Evolutionary conservation across 1,140 invertebrate species (phyloP).

Genomic region (Ruditapes philippinarum): DNA sequence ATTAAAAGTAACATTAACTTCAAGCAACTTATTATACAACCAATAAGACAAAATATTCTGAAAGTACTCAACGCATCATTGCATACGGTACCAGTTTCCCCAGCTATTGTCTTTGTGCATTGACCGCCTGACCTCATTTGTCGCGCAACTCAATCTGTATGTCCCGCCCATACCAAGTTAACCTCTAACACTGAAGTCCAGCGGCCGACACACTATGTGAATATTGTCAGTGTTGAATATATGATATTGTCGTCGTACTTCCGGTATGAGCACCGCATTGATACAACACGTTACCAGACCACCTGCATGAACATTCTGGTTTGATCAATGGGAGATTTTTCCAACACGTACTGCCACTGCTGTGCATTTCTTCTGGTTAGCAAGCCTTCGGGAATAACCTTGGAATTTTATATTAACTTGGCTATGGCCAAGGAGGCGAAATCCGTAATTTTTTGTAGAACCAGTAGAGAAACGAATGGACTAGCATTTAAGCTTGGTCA

Average conservation of each 20-base stretch:
- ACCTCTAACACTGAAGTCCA: constrained; percentile 21
- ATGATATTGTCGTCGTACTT: constrained; percentile 34
- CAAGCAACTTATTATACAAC: no score
- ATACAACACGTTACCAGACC: constrained; percentile 15
- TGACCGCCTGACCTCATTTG: constrained; percentile 17
- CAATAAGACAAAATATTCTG: no score
- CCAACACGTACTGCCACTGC: constrained; percentile 33
- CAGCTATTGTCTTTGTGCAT: background rate
- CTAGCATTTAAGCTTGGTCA: constrained; percentile 38
- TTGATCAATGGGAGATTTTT: constrained; percentile 31
- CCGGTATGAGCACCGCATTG: background rate
- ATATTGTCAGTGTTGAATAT: constrained; percentile 29
- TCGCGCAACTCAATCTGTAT: constrained; percentile 51
- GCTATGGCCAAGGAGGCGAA: background rate
- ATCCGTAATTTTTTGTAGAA: background rate
- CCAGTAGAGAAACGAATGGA: constrained; percentile 48
- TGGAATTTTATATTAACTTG: constrained; percentile 32
- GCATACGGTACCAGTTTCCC: constrained; percentile 5
- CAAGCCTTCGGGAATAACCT: constrained; percentile 39
- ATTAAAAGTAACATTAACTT: no score
- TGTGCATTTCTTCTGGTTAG: constrained; percentile 10
- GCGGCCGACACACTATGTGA: constrained; percentile 18
- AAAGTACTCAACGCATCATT: constrained; percentile 45
- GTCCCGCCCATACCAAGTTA: constrained; percentile 49
- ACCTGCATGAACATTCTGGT: constrained; percentile 45